Evolutionary conservation across 2,888 invertebrate species (phyloP).

Genomic region (Aphidius colemani): DNA sequence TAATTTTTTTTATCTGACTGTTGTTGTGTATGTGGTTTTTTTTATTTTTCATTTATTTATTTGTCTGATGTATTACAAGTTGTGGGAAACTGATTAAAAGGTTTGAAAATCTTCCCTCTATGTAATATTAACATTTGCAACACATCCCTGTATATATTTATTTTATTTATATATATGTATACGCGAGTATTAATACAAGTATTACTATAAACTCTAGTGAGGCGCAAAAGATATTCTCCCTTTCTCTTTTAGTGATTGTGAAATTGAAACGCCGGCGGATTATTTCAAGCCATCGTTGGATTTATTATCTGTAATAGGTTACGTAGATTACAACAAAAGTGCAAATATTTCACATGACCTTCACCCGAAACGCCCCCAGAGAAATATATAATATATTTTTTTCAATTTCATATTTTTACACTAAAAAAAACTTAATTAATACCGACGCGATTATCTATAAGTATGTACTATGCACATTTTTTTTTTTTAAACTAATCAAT

Average conservation of each 20-base stretch:
- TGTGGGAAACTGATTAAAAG: not conserved
- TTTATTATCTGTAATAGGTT: constrained; percentile 55
- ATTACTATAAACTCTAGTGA: constrained; percentile 5
- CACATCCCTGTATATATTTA: constrained; percentile 20
- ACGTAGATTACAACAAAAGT: constrained; percentile 56
- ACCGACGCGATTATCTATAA: too few species aligned
- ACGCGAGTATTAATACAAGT: not conserved
- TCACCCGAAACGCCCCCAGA: constrained; percentile 42
- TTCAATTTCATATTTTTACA: not conserved
- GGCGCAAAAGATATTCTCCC: constrained; percentile 42
- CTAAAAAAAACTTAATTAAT: not conserved
- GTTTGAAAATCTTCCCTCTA: not conserved
- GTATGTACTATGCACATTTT: too few species aligned
- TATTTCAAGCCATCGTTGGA: constrained; percentile 44
- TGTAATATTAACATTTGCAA: constrained; percentile 23
- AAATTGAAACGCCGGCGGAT: constrained; percentile 34
- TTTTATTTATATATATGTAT: constrained; percentile 17
- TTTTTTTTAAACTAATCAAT: too few species aligned
- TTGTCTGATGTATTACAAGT: too few species aligned
- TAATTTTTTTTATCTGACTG: too few species aligned
- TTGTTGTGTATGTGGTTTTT: too few species aligned
- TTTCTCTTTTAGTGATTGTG: constrained; percentile 55
- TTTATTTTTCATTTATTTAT: too few species aligned
- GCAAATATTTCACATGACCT: constrained; percentile 57
- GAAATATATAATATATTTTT: not conserved